Conservation (phyloP, 2,888 invertebrate genomes). For the Trachelus iudaicus region DNA sequence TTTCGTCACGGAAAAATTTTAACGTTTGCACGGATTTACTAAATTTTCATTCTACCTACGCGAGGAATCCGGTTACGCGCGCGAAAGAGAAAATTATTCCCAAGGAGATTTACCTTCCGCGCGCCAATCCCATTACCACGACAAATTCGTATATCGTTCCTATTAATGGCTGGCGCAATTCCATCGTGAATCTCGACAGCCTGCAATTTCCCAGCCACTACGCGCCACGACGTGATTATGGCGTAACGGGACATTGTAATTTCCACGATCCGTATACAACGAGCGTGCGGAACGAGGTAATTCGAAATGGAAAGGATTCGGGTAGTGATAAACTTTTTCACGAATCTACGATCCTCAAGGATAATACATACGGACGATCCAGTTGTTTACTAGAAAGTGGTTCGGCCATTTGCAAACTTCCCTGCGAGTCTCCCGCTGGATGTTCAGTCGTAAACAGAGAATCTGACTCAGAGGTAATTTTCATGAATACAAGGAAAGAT, state of each 20-base stretch:
- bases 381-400: background rate
- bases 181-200: background rate
- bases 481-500: background rate
- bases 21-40: background rate
- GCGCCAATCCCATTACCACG: background rate
- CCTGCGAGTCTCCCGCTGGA: background rate
- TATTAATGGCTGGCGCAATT: background rate
- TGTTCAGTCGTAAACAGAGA: background rate
- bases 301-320: background rate
- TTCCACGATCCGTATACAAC: background rate
- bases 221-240: background rate
- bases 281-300: background rate
- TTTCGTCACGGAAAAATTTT: background rate
- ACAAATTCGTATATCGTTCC: background rate
- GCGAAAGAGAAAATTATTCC: background rate
- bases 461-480: background rate
- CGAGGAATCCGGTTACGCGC: background rate
- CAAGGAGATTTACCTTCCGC: background rate
- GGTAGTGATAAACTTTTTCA: background rate
- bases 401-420: slow-evolving; percentile 8
- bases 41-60: background rate
- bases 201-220: background rate
- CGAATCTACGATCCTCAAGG: background rate
- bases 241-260: background rate
- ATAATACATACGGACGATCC: background rate